phyloP scores from a whole-genome alignment of 1,140 invertebrate genomes.

The Aphelinus certus region DNA sequence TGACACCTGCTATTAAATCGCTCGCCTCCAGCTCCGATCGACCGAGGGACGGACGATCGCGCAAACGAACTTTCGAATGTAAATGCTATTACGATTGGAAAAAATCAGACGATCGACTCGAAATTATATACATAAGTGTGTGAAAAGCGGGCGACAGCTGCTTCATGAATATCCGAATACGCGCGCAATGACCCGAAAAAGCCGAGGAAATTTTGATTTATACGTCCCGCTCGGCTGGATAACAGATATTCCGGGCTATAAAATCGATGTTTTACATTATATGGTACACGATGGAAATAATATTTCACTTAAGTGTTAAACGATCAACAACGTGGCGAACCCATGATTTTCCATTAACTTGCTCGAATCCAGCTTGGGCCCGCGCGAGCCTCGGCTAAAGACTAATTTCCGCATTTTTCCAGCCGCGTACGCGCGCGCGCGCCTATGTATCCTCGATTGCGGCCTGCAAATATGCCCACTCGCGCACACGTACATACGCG shows the following conservation, averaged over 20 bases:
- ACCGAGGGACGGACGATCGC: too few species aligned
- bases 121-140: too few species aligned
- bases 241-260: not conserved
- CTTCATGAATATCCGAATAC: too few species aligned
- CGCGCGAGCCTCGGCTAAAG: not conserved
- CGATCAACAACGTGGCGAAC: not conserved
- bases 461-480: not conserved
- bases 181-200: too few species aligned
- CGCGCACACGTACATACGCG: too few species aligned
- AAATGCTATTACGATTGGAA: too few species aligned
- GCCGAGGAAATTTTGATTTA: too few species aligned
- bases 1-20: too few species aligned
- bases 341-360: slow-evolving; percentile 13
- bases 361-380: not conserved
- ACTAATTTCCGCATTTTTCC: slow-evolving; percentile 21
- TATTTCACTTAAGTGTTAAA: slow-evolving; percentile 12
- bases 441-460: not conserved
- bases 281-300: not conserved
- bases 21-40: too few species aligned
- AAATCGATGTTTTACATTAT: not conserved
- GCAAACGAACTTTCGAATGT: too few species aligned
- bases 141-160: too few species aligned
- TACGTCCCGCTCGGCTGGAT: not conserved
- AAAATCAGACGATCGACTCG: too few species aligned
- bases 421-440: not conserved